Evolutionary conservation across 2,888 invertebrate species (phyloP), one percentile per base, ranked within the genome.

Genomic region (Microctonus aethiopoides): DNA sequence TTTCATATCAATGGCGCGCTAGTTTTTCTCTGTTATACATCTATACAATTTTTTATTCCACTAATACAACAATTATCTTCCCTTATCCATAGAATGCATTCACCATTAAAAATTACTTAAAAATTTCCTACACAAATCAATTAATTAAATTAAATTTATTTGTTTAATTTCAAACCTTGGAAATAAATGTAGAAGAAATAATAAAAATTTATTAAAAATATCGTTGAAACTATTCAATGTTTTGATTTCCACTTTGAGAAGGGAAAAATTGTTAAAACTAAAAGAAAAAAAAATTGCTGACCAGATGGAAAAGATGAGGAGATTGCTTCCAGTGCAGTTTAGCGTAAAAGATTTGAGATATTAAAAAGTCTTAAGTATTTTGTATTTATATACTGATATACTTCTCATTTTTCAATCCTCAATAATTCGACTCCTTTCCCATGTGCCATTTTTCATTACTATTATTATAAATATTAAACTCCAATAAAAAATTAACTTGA

Each of bases 321-420:
- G 79, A 81, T 81, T 81, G 80, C 76, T 72, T 75, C 74, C 63
- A 79, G 81, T 77, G 78, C 80, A 76, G 74, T 77, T 78, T 72
- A 74, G 76, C 81, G 77, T 78, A 52, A 78, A 75, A 29, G 71
- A 62, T 71, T 64, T 60, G 67, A 73, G 72, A 75, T 74, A 73
- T 72, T 75, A 67, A 60, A 39, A 72, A 70, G 51, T 24, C 16
- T 46, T 1, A 10, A 26, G n/a, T 46, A 51, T 63, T 16, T 63
- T 60, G 6, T 39, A 11, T 11, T 16, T 41, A 39, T 41, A 39
- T 11, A 16, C 46, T 46, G 46, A n/a, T n/a, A n/a, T 16, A 4
- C 46, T 46, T 46, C 46, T 46, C 46, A 20, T 46, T 46, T 46
- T 46, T 46, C 46, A 46, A 46, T 46, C 9, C 46, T 7, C 16